Evolutionary conservation across 2,113 vertebrate species (phyloP).

Genomic region (Cettia cetti): DNA sequence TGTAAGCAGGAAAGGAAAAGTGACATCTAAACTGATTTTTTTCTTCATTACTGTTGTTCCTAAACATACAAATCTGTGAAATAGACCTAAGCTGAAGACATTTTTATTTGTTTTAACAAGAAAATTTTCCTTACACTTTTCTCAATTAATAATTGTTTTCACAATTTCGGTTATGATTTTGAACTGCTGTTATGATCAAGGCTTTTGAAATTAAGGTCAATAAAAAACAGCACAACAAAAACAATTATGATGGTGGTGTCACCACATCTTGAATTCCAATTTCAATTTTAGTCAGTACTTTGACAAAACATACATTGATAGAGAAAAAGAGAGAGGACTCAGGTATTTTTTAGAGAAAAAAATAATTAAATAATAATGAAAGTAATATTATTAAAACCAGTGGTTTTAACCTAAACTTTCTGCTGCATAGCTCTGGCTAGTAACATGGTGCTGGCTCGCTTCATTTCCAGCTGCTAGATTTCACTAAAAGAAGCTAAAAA

Average conservation of each 20-base stretch:
- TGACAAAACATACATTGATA: neutral
- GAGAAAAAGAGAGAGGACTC: neutral
- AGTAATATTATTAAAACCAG: neutral
- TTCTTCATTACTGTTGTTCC: neutral
- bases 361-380: neutral
- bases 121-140: neutral
- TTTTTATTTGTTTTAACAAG: neutral
- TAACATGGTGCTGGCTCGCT: neutral
- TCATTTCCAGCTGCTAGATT: constrained; percentile 53
- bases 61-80: neutral
- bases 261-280: neutral
- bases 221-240: neutral
- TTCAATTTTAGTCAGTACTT: neutral
- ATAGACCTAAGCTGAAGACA: neutral
- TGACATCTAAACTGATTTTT: neutral
- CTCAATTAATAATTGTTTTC: neutral
- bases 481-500: constrained; percentile 60
- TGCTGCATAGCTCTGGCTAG: neutral
- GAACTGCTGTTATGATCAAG: neutral
- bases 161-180: neutral
- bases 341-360: neutral
- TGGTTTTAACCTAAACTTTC: neutral
- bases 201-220: neutral
- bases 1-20: neutral
- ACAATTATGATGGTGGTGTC: neutral